phyloP scores from a whole-genome alignment of 2,113 vertebrate genomes.

The Laterallus jamaicensis region DNA sequence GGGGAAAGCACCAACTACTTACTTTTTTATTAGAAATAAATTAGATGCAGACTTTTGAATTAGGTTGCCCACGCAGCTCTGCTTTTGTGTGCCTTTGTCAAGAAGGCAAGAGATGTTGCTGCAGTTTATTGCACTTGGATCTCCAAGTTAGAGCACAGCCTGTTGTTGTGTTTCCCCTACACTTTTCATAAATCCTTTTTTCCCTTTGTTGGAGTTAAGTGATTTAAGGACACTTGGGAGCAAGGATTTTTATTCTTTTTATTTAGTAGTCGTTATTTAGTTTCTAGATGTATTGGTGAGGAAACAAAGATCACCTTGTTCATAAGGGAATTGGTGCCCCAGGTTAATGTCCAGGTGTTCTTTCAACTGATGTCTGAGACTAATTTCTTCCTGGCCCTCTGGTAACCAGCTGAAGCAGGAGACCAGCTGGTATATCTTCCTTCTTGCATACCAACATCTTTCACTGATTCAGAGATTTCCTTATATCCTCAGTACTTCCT shows the following conservation, averaged over 20 bases:
- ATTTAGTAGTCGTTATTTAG: constrained; percentile 21
- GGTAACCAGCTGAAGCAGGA: constrained; percentile 76
- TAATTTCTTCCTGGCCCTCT: constrained; percentile 84
- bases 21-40: not conserved
- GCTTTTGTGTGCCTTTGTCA: not conserved
- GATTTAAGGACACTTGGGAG: constrained; percentile 52
- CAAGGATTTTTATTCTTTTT: not conserved
- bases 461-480: constrained; percentile 78
- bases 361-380: constrained; percentile 80
- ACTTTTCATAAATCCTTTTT: not conserved
- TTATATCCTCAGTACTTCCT: constrained; percentile 74
- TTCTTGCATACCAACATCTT: constrained; percentile 79
- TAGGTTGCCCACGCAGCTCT: not conserved
- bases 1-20: not conserved
- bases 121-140: not conserved
- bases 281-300: constrained; percentile 71
- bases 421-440: constrained; percentile 76
- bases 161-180: not conserved
- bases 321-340: constrained; percentile 72
- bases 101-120: not conserved
- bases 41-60: not conserved
- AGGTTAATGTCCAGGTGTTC: constrained; percentile 81
- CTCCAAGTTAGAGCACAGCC: not conserved
- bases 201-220: not conserved
- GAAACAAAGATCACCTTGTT: constrained; percentile 83